A percentile compares a stretch with the other conserved stretches of the same genome.
Evolutionary conservation across 2,113 vertebrate species (phyloP).

Genomic region (Amia ocellicauda): DNA sequence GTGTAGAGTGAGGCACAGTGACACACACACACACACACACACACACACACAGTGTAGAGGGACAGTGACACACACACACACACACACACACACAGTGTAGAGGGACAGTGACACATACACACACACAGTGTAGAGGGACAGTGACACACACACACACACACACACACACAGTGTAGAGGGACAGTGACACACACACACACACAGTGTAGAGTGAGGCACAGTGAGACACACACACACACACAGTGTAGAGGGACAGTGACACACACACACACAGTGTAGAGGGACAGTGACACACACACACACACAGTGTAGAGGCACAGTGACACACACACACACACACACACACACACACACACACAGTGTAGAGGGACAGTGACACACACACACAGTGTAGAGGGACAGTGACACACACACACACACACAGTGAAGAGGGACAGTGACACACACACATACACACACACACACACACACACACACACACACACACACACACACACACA

Average conservation of each 20-base stretch:
- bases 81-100: conserved; percentile 13
- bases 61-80: not conserved
- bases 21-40: not conserved
- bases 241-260: no score
- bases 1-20: not conserved
- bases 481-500: conserved; percentile 4
- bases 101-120: no score
- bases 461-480: not conserved
- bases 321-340: no score
- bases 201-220: not conserved
- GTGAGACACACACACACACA: conserved; percentile 8
- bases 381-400: not conserved
- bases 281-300: not conserved
- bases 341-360: conserved; percentile 1
- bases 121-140: not conserved
- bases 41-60: not conserved
- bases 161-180: not conserved
- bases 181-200: not conserved
- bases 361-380: not conserved
- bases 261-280: not conserved
- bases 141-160: not conserved
- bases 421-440: not conserved
- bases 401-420: conserved; percentile 3
- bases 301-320: not conserved
- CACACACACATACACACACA: conserved; percentile 7